Evolutionary conservation across 1,140 invertebrate genomes (phyloP).

Genomic region (Panulirus ornatus): DNA sequence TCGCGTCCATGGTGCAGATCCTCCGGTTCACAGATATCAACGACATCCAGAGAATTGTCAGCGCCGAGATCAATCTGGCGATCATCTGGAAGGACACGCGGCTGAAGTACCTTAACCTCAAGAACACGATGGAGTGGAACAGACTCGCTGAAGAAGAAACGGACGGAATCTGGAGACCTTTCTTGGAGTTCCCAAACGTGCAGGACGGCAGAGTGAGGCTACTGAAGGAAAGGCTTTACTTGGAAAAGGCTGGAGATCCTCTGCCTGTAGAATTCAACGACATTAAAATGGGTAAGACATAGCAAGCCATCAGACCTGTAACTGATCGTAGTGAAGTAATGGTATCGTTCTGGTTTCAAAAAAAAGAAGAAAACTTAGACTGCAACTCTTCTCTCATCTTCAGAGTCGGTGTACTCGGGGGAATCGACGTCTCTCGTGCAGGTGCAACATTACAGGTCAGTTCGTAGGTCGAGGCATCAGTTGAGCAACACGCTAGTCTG

Average conservation of each 20-base stretch:
- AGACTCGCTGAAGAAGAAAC: constrained; percentile 22
- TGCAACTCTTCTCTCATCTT: background rate
- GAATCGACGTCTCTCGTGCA: constrained; percentile 21
- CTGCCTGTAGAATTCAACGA: constrained; percentile 60
- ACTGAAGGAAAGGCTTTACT: constrained; percentile 43
- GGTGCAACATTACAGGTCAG: constrained; percentile 47
- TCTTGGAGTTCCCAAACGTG: constrained; percentile 55
- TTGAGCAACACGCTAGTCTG: too few species aligned
- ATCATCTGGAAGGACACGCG: constrained; percentile 61
- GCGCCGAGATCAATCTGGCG: constrained; percentile 40
- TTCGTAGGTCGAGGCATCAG: too few species aligned
- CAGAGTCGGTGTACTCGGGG: constrained; percentile 55
- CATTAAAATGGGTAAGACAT: constrained; percentile 58
- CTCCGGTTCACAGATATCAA: constrained; percentile 56
- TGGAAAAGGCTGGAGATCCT: constrained; percentile 16
- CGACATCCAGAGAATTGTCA: constrained; percentile 62
- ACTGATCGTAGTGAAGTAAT: background rate
- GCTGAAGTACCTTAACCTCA: constrained; percentile 64
- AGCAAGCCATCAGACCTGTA: background rate
- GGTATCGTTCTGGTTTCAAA: background rate
- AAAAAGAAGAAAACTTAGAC: background rate
- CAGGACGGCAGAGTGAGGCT: constrained; percentile 59
- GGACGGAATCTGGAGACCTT: constrained; percentile 54
- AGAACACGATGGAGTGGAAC: constrained; percentile 57
- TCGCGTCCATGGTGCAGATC: constrained; percentile 32